Evolutionary conservation across 2,888 invertebrate genomes (phyloP), one percentile per base, ranked within the genome.

Genomic region (Campoplex nolae): DNA sequence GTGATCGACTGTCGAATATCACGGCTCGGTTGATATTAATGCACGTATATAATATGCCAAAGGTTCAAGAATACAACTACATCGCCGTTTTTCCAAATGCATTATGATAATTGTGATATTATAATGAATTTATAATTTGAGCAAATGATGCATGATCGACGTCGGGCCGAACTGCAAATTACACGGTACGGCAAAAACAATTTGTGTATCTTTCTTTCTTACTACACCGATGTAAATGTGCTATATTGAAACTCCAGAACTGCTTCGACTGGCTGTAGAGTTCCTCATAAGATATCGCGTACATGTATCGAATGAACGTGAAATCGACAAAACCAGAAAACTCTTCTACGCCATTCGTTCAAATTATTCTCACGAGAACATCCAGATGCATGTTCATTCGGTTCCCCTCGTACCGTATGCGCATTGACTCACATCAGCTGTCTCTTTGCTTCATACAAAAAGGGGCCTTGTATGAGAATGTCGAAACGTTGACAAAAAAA

Each of bases 51-150:
- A 45, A 70, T 67, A 88, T 85, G 70, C 76, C 85, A 45, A 79
- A 88, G 88, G 84, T 82, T 85, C 86, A 84, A 81, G 77, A 84
- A 88, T 86, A 83, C 87, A 88, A 90, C 89, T 91, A 58, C 91
- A 92, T 91, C 91, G 91, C 90, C 88, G 89, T 92, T 92, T 92
- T 92, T 90, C 89, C 92, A 92, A 93, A 93, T 93, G 92, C 92
- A 93, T 93, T 92, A 92, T 92, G 91, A 94, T 94, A 93, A 93
- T 94, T 93, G 93, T 92, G 92, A 93, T 93, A 94, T 94, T 93
- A 94, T 94, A 93, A 94, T 93, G 94, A 94, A 94, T 94, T 94
- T 94, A 94, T 93, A 94, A 94, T 94, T 94, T 92, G 91, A 89
- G 90, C 91, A 93, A 93, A 94, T 94, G 93, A 93, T 93, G 93